Percentiles rank a stretch among this genome's conserved stretches.
These are phyloP conservation scores for Polymixis lichenea DNA, from an alignment of 2,888 invertebrate species.

Conservation along the genomic window DNA sequence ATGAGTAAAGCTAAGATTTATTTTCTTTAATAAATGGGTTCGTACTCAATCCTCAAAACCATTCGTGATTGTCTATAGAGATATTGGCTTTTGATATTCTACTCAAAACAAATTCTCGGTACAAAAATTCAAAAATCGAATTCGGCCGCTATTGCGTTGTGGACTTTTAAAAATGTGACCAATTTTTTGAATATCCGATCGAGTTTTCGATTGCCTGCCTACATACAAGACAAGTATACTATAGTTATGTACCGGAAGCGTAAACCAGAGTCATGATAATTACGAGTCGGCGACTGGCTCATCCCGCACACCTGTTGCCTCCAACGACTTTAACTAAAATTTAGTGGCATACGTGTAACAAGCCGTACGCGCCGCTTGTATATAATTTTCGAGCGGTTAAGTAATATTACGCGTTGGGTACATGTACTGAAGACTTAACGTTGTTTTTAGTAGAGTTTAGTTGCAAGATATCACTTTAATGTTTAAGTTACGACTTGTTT, in stretches of 20 bases:
- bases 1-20: conserved; percentile 15
- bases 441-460: conserved; percentile 70
- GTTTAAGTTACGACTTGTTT: conserved; percentile 52
- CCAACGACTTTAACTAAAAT: conserved; percentile 87
- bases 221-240: conserved; percentile 31
- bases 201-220: conserved; percentile 40
- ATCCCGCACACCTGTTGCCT: conserved; percentile 88
- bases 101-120: conserved; percentile 36
- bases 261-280: conserved; percentile 83
- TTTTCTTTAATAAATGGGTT: neutral
- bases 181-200: conserved; percentile 56
- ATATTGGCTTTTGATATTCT: conserved; percentile 24
- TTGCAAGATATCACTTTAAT: conserved; percentile 59
- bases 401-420: conserved; percentile 80
- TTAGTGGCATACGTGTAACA: conserved; percentile 87
- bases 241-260: conserved; percentile 55
- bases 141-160: conserved; percentile 19
- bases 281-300: conserved; percentile 83
- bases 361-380: conserved; percentile 83
- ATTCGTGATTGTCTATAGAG: conserved; percentile 1
- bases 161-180: conserved; percentile 38
- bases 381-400: conserved; percentile 86
- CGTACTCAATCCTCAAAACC: neutral
- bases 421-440: conserved; percentile 65
- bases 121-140: conserved; percentile 49